Base-by-base conservation (phyloP, 2,797 vertebrate genomes). In the Denticeps clupeoides region DNA sequence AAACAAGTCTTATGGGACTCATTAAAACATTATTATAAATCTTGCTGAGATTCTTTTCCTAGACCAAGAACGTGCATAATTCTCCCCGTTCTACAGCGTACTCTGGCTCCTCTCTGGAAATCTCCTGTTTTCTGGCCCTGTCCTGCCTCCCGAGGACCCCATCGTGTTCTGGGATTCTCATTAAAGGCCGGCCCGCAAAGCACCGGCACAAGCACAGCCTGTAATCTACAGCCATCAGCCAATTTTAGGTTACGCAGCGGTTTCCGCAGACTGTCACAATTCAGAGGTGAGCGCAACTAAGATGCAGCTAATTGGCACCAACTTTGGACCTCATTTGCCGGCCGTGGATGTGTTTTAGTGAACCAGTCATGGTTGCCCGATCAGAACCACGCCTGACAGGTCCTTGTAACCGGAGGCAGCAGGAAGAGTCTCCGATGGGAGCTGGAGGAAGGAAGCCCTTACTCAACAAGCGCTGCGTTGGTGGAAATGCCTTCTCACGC, bases 101-200 rank as follows among this genome's bases (percentile, higher is more conserved):
- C 13, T 35, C 4, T 23, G 31, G 24, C 42, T 42, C 51, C 18
- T 31, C 12, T 35, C 25, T 41, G 41, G 21, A 12, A 40, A 31
- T 15, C 47, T n/a, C 49, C 32, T 63, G 42, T 47, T 38, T 13
- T 4, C 59, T 65, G 57, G 53, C 68, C 53, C 51, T 53, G 31
- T 52, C 4, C 18, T 10, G 12, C 27, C 31, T 52, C 43, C 40
- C 24, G 35, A 35, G 44, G 45, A 6, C 27, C 21, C 21, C 15
- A n/a, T 47, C 16, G 18, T 45, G 45, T 45, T 48, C 52, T 63
- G 60, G 35, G 53, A 32, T 52, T 59, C 52, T 52, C 45, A 32
- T 58, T 49, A 51, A 32, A 51, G 27, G 32, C 35, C 46, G 21
- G 44, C 41, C 43, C 37, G 13, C 4, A 27, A 47, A 31, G 21